Base-by-base conservation (phyloP, 2,113 vertebrate species). In the Pagrus major region DNA sequence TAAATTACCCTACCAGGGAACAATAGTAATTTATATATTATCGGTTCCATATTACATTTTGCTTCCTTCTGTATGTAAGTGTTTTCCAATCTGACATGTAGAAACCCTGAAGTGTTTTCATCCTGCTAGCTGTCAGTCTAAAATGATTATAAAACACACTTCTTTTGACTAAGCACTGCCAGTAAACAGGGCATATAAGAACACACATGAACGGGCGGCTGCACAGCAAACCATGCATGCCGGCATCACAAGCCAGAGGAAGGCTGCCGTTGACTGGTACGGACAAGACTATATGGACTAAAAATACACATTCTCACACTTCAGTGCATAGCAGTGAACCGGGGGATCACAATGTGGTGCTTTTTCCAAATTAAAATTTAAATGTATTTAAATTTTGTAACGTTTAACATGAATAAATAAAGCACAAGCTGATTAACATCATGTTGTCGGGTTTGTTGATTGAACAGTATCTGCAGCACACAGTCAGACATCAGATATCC, bases 161-260 rank as follows among this genome's bases (percentile, higher is more conserved):
- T 77, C 14, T 77, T 81, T 88, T 87, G 86, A 84, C 59, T 80
- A 46, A 85, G 84, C 75, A 58, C 5, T 71, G 75, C 64, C 73
- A 54, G 78, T 71, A 87, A 78, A 83, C 76, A 56, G 84, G 86
- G 72, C 81, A 77, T 78, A 63, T 85, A 70, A 81, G 41, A 77
- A 21, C 77, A 85, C 89, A 91, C 86, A 89, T 90, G 89, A 88
- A 78, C 3, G 86, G 70, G 31, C n/a, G 27, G 76, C 56, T 87
- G 85, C 86, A 78, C 81, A 89, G 71, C 82, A 87, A 92, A 88
- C 90, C 88, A 86, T 81, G 90, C 89, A 79, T 88, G 80, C 51
- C 75, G 81, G 23, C 84, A 78, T 86, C 82, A 84, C 82, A 86
- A 87, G 84, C 79, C 42, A 65, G 78, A 73, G 70, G 41, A 70